Evolutionary conservation across 1,140 invertebrate species (phyloP).

Genomic region (Drosophila murphyi): DNA sequence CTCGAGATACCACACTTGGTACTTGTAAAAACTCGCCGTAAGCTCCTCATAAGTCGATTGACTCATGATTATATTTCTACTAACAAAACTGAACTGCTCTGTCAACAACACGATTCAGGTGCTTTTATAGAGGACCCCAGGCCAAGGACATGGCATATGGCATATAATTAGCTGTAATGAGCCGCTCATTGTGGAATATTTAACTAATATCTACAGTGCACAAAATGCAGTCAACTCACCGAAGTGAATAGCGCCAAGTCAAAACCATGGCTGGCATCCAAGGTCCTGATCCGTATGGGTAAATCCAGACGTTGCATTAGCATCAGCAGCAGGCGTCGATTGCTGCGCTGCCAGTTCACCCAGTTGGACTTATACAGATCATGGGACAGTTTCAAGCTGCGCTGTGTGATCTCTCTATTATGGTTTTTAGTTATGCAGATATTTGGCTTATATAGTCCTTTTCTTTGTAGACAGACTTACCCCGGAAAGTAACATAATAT

Average conservation of each 20-base stretch:
- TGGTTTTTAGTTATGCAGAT: no score
- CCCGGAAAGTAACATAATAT: conserved; percentile 75
- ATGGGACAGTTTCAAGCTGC: conserved; percentile 53
- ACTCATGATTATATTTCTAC: conserved; percentile 33
- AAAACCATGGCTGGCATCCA: conserved; percentile 64
- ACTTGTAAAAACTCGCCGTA: conserved; percentile 53
- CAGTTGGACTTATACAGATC: conserved; percentile 67
- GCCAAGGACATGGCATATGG: background rate
- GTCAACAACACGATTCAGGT: no score
- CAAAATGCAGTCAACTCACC: conserved; percentile 43
- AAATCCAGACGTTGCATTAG: conserved; percentile 65
- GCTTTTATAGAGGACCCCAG: conserved; percentile 48
- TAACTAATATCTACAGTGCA: conserved; percentile 36
- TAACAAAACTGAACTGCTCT: background rate
- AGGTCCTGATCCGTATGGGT: conserved; percentile 54
- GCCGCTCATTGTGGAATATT: conserved; percentile 47
- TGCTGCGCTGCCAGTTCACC: conserved; percentile 51
- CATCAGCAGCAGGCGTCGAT: conserved; percentile 58
- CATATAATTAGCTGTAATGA: conserved; percentile 50
- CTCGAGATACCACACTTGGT: conserved; percentile 61
- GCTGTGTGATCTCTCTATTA: conserved; percentile 63
- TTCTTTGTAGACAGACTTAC: conserved; percentile 15
- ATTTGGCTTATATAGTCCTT: background rate
- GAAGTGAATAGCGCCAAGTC: conserved; percentile 60
- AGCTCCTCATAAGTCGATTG: conserved; percentile 15